Percentiles rank a stretch among this genome's conserved stretches.
Evolutionary conservation across 2,888 invertebrate species (phyloP).

Genomic region (Ephialtes manifestator): DNA sequence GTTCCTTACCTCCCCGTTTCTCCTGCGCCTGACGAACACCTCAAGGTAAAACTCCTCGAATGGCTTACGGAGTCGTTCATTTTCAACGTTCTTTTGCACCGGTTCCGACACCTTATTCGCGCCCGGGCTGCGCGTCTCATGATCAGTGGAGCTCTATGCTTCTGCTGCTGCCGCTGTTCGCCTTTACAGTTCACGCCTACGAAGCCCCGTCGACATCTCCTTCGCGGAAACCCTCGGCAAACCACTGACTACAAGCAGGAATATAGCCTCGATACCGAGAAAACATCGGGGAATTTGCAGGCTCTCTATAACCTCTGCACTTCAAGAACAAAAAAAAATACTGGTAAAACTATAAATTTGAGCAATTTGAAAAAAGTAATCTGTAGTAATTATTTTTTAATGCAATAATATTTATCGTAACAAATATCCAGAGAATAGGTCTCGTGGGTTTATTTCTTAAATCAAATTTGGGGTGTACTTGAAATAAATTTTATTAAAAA

Average conservation of each 20-base stretch:
- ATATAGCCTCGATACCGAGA: conserved; percentile 58
- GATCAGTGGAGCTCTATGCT: conserved; percentile 28
- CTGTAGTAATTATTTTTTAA: no score
- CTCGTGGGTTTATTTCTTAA: no score
- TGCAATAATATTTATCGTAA: no score
- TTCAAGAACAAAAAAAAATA: background rate
- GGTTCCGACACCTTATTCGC: conserved; percentile 48
- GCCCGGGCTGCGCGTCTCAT: conserved; percentile 4
- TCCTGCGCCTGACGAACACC: conserved; percentile 22
- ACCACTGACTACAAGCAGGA: conserved; percentile 6
- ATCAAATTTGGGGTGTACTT: no score
- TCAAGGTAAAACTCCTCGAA: conserved; percentile 59
- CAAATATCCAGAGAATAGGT: no score
- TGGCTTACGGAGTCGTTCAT: conserved; percentile 58
- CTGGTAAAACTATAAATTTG: no score
- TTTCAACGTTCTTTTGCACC: conserved; percentile 61
- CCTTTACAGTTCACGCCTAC: conserved; percentile 57
- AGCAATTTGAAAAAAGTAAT: no score
- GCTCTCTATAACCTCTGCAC: conserved; percentile 40
- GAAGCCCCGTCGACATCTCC: conserved; percentile 48
- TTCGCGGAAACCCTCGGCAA: conserved; percentile 65
- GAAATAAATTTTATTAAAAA: no score
- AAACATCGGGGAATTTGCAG: conserved; percentile 57
- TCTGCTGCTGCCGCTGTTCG: conserved; percentile 15
- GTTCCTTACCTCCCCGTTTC: background rate